Percentiles rank a stretch among this genome's conserved stretches.
These are phyloP conservation scores for Caenorhabditis tropicalis DNA, from an alignment of 1,140 invertebrate species.

Conservation along the genomic window DNA sequence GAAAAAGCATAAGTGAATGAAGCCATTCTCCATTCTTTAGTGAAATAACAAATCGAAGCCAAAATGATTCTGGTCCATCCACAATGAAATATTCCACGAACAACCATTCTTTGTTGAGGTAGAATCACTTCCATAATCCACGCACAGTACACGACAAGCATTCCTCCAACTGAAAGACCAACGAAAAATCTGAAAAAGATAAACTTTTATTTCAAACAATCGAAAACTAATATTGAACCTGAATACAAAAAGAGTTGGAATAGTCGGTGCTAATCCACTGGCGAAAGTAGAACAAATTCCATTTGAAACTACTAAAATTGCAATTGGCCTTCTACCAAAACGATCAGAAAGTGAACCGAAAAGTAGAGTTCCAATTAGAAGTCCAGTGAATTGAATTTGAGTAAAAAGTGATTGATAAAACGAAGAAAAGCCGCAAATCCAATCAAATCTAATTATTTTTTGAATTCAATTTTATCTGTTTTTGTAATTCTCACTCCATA, in stretches of 20 bases:
- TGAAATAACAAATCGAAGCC: slow-evolving; percentile 60
- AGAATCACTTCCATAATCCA: slow-evolving; percentile 66
- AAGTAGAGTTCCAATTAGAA: slow-evolving; percentile 61
- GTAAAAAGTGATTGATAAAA: slow-evolving; percentile 61
- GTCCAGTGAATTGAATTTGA: slow-evolving; percentile 61
- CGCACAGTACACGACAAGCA: slow-evolving; percentile 66
- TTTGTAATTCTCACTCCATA: slow-evolving; percentile 55
- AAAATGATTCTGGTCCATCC: slow-evolving; percentile 60
- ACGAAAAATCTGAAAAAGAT: slow-evolving; percentile 60
- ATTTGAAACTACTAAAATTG: slow-evolving; percentile 58
- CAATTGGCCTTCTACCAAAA: slow-evolving; percentile 65
- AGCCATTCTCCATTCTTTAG: slow-evolving; percentile 66
- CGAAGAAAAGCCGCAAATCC: slow-evolving; percentile 62
- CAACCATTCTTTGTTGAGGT: slow-evolving; percentile 65
- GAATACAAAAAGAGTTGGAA: too few species aligned
- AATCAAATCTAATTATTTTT: slow-evolving; percentile 42
- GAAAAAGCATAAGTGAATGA: slow-evolving; percentile 64
- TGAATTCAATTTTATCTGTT: not conserved
- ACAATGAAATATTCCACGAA: slow-evolving; percentile 72
- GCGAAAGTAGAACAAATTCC: not conserved
- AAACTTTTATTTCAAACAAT: not conserved
- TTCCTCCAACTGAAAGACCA: slow-evolving; percentile 66
- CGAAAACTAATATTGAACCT: too few species aligned
- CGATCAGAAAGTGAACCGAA: slow-evolving; percentile 63
- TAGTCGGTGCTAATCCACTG: too few species aligned